phyloP scores from a whole-genome alignment of 37 sponge, comb jelly and placozoan species.

The Axinella damicornis region DNA sequence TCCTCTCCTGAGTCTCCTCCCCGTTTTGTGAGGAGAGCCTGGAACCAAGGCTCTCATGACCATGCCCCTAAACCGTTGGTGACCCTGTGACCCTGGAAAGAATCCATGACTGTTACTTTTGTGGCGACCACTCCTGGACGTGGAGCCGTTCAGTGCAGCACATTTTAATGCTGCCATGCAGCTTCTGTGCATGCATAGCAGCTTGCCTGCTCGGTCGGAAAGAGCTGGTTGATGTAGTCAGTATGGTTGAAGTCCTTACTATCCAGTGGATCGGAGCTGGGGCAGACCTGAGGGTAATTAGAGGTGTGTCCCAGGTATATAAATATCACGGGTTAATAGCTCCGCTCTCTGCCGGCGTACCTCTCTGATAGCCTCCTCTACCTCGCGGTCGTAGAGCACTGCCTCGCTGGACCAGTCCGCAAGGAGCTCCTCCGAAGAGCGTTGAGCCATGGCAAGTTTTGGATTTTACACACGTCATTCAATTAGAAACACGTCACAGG shows the following conservation, averaged over 20 bases:
- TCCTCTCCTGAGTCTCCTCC: too few species aligned
- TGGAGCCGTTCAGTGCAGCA: too few species aligned
- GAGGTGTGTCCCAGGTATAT: not conserved
- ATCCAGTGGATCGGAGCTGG: slow-evolving; percentile 88
- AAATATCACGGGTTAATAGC: not conserved
- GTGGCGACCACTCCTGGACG: too few species aligned
- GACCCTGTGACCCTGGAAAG: too few species aligned
- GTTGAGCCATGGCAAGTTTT: not conserved
- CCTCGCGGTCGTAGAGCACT: slow-evolving; percentile 66
- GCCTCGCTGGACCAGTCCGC: slow-evolving; percentile 59
- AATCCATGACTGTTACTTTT: too few species aligned
- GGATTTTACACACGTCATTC: not conserved
- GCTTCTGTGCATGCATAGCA: too few species aligned
- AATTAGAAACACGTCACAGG: too few species aligned
- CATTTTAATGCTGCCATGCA: too few species aligned
- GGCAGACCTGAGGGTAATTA: slow-evolving; percentile 74
- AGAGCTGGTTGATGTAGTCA: slow-evolving; percentile 95
- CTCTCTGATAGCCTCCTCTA: slow-evolving; percentile 83
- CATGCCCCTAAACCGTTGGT: too few species aligned
- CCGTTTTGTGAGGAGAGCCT: too few species aligned
- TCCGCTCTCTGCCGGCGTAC: slow-evolving; percentile 35
- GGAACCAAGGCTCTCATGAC: too few species aligned
- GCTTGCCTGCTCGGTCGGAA: slow-evolving; percentile 96
- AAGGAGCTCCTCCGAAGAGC: slow-evolving; percentile 18
- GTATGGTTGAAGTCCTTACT: slow-evolving; percentile 89